Percentiles rank a stretch among this genome's conserved stretches.
Conservation (phyloP, 2,888 invertebrate species). For the Herminia tarsipennalis region DNA sequence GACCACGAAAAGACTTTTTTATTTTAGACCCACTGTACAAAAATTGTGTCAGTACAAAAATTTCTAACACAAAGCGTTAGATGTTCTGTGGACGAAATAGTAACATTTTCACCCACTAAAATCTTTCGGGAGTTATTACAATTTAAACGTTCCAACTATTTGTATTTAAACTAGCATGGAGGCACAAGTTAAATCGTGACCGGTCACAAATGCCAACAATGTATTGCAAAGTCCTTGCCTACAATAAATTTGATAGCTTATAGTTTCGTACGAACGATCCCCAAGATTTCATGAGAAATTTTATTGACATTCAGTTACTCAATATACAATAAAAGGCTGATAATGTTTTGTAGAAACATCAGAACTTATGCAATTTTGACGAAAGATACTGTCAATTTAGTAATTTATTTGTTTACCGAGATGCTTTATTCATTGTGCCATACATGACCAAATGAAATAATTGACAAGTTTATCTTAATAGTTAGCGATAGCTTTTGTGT, state of each 20-base stretch:
- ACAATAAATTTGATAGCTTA: conserved; percentile 24
- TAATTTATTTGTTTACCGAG: no score
- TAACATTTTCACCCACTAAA: conserved; percentile 5
- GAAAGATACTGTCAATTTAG: no score
- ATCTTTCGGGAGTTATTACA: conserved; percentile 14
- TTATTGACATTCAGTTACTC: conserved; percentile 36
- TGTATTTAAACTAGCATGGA: conserved; percentile 34
- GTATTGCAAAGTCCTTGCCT: conserved; percentile 24
- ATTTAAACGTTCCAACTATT: conserved; percentile 24
- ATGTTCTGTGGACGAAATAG: background rate
- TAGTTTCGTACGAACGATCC: conserved; percentile 17
- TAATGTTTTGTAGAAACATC: conserved; percentile 13
- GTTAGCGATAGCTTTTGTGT: no score
- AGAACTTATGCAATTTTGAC: background rate
- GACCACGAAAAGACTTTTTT: no score
- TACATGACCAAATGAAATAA: no score
- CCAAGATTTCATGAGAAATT: conserved; percentile 25
- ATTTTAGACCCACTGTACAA: no score
- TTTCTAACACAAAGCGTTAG: background rate
- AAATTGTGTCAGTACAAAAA: no score
- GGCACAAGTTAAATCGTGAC: conserved; percentile 44
- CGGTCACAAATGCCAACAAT: conserved; percentile 49
- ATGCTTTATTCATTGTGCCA: no score
- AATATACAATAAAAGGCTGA: conserved; percentile 27
- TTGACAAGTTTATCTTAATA: no score